Percentiles rank a stretch among this genome's conserved stretches.
These are phyloP conservation scores for Arnoldichthys spilopterus DNA, from an alignment of 2,797 vertebrate genomes.

Conservation along the genomic window DNA sequence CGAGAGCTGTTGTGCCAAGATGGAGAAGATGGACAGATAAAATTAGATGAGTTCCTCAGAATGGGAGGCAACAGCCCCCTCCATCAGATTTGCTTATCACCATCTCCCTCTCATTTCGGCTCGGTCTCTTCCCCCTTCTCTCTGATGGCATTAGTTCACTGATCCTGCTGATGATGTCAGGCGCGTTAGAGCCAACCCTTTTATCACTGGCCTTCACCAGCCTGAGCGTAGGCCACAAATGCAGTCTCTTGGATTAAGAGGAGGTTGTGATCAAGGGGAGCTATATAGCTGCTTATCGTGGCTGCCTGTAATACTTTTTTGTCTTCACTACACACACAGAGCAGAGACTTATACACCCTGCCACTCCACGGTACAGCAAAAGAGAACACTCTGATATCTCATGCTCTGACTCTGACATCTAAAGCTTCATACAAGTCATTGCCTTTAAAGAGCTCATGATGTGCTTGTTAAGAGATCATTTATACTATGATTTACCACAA, in stretches of 20 bases:
- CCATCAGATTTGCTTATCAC: conserved; percentile 50
- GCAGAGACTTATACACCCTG: neutral
- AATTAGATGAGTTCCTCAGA: conserved; percentile 60
- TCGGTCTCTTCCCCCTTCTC: conserved; percentile 34
- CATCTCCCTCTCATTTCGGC: conserved; percentile 47
- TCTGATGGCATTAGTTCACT: conserved; percentile 53
- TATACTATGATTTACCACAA: neutral
- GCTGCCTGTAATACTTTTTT: conserved; percentile 26
- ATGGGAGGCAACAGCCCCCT: conserved; percentile 43
- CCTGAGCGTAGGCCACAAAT: conserved; percentile 25
- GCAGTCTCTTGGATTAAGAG: conserved; percentile 23
- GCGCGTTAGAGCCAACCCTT: conserved; percentile 33
- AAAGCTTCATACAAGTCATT: neutral
- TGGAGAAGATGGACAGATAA: conserved; percentile 61
- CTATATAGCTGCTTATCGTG: conserved; percentile 21
- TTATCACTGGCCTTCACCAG: conserved; percentile 44
- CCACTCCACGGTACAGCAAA: neutral
- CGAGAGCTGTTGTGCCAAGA: conserved; percentile 45
- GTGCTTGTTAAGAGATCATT: neutral
- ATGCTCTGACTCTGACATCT: conserved; percentile 8
- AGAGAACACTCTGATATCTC: neutral
- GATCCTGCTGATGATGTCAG: conserved; percentile 48
- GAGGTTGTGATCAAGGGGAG: conserved; percentile 42
- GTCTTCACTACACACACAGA: conserved; percentile 17
- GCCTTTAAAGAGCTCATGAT: too few relatives aligned